phyloP scores from a whole-genome alignment of 2,797 vertebrate genomes.

The Vultur gryphus region DNA sequence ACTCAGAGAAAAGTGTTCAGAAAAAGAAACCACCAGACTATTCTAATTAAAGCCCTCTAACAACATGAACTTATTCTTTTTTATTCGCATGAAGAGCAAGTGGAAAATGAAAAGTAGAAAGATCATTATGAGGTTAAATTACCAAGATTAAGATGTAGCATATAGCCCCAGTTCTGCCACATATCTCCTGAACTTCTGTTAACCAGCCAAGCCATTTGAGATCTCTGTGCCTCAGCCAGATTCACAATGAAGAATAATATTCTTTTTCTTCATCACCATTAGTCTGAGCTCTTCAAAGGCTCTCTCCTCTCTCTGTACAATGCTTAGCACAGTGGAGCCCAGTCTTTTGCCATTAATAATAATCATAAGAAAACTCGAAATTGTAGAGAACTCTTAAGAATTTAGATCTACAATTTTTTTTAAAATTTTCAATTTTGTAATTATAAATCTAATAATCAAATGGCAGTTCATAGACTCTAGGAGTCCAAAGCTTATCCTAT shows the following conservation, averaged over 20 bases:
- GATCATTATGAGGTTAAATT: neutral
- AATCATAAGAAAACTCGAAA: neutral
- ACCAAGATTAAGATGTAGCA: neutral
- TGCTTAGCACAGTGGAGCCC: neutral
- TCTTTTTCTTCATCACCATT: neutral
- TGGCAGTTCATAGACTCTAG: neutral
- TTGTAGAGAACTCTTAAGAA: rapidly evolving
- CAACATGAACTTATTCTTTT: neutral
- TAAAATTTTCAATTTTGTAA: neutral
- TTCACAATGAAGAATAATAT: neutral
- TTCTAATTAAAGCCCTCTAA: neutral
- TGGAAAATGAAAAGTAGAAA: neutral
- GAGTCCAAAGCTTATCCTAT: neutral
- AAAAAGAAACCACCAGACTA: neutral
- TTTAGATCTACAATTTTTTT: neutral
- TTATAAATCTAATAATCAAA: neutral
- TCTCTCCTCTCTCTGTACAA: neutral
- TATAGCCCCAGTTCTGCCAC: neutral
- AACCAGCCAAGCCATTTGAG: neutral
- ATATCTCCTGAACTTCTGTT: neutral
- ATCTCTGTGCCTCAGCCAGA: neutral
- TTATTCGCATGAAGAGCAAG: neutral
- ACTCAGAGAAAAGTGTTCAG: neutral
- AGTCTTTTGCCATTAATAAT: neutral
- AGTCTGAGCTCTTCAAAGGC: neutral